These are phyloP conservation scores for Erpobdella octoculata DNA, from an alignment of 2,888 invertebrate genomes.

Conservation along the genomic window DNA sequence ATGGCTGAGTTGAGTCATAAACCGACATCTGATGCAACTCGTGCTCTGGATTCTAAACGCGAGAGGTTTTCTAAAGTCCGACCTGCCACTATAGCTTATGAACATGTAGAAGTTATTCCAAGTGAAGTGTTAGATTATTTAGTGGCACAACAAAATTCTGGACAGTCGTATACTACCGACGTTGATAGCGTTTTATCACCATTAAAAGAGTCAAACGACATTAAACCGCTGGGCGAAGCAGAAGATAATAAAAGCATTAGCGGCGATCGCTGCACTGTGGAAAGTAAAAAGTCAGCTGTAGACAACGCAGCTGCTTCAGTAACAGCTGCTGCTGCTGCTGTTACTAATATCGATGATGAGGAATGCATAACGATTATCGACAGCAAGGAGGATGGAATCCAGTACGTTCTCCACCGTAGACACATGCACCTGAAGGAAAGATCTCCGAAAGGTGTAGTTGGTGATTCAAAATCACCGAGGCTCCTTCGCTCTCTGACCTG, in stretches of 20 bases:
- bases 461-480: not conserved
- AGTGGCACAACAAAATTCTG: not conserved
- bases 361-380: conserved; percentile 21
- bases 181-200: conserved; percentile 21
- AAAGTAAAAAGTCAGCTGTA: not conserved
- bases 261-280: not conserved
- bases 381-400: conserved; percentile 45
- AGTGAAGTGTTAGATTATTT: not conserved
- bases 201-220: conserved; percentile 6
- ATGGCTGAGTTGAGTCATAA: conserved; percentile 5
- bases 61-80: not conserved
- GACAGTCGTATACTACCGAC: conserved; percentile 22
- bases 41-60: not conserved
- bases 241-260: not conserved
- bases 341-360: conserved; percentile 25
- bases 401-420: conserved; percentile 46
- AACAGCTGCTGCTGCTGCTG: not conserved
- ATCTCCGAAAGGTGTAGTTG: not conserved
- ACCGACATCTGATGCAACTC: not conserved
- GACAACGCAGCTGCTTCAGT: not conserved
- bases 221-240: not conserved
- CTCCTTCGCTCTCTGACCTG: not conserved
- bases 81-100: conserved; percentile 10
- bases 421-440: conserved; percentile 17
- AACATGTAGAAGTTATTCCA: not conserved